phyloP scores from a whole-genome alignment of 35 echinoderm and acorn worm species.

The Holothuria glaberrima region DNA sequence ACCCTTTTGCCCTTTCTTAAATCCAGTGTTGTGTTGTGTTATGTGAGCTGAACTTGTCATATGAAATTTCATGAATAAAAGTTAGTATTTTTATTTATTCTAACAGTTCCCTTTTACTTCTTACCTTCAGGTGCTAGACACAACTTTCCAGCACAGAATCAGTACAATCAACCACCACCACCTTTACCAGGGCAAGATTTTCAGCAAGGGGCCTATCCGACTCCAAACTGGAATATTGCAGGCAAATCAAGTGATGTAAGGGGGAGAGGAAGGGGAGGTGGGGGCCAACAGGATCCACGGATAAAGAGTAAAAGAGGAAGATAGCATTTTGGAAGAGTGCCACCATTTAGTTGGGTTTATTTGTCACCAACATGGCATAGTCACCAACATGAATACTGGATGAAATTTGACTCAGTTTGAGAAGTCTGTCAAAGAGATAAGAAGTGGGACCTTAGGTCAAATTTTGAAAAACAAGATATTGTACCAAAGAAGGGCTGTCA shows the following conservation, averaged over 20 bases:
- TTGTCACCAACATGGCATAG: too few species aligned
- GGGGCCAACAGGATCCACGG: constrained; percentile 32
- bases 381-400: too few species aligned
- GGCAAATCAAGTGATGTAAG: constrained; percentile 11
- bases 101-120: not conserved
- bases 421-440: too few species aligned
- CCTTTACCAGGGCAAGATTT: not conserved
- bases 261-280: constrained; percentile 4
- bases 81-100: not conserved
- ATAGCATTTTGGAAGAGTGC: not conserved
- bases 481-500: too few species aligned
- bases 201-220: not conserved
- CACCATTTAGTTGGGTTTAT: too few species aligned
- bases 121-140: not conserved
- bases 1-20: too few species aligned
- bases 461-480: too few species aligned
- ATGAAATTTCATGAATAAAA: too few species aligned
- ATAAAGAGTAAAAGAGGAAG: constrained; percentile 29
- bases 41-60: too few species aligned
- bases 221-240: constrained; percentile 32
- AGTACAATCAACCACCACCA: constrained; percentile 32
- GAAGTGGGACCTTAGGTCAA: too few species aligned
- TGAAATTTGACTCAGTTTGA: too few species aligned
- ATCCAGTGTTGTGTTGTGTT: too few species aligned
- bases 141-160: constrained; percentile 37